phyloP scores from a whole-genome alignment of 2,113 vertebrate genomes.

The Trematomus loennbergii region DNA sequence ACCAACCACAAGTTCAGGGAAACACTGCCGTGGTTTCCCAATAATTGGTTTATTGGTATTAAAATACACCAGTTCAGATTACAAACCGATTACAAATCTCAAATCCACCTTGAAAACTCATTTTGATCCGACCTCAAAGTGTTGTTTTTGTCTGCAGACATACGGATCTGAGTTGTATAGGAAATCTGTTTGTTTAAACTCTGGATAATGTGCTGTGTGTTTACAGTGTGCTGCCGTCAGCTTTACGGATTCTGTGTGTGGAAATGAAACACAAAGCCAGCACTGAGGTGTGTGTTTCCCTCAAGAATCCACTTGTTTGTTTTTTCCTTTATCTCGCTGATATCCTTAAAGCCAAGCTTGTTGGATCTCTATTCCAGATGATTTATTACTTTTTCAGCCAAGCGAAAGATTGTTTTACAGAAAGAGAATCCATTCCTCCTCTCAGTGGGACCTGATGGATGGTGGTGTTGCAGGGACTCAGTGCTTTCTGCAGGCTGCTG shows the following conservation, averaged over 20 bases:
- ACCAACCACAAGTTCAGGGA: neutral
- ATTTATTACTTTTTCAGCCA: conserved; percentile 22
- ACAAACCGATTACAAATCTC: neutral
- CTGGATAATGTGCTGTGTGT: conserved; percentile 21
- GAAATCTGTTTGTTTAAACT: conserved; percentile 13
- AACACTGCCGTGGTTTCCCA: neutral
- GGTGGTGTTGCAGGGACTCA: conserved; percentile 1
- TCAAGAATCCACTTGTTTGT: conserved; percentile 11
- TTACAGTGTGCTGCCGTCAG: neutral
- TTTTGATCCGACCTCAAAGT: neutral
- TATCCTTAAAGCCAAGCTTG: neutral
- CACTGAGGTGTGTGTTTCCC: neutral
- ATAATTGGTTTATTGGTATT: no score
- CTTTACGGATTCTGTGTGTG: neutral
- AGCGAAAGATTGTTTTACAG: conserved; percentile 25
- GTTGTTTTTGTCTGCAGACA: neutral
- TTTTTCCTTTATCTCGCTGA: neutral
- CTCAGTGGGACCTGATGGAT: conserved; percentile 49
- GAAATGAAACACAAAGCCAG: neutral
- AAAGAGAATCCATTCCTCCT: conserved; percentile 21
- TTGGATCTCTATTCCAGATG: conserved; percentile 32
- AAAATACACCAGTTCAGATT: no score
- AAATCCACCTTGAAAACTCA: neutral
- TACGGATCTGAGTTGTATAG: neutral
- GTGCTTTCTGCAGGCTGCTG: no score